A percentile compares a stretch with the other conserved stretches of the same genome.
Evolutionary conservation across 2,888 invertebrate genomes (phyloP).

Genomic region (Trichopria drosophilae): DNA sequence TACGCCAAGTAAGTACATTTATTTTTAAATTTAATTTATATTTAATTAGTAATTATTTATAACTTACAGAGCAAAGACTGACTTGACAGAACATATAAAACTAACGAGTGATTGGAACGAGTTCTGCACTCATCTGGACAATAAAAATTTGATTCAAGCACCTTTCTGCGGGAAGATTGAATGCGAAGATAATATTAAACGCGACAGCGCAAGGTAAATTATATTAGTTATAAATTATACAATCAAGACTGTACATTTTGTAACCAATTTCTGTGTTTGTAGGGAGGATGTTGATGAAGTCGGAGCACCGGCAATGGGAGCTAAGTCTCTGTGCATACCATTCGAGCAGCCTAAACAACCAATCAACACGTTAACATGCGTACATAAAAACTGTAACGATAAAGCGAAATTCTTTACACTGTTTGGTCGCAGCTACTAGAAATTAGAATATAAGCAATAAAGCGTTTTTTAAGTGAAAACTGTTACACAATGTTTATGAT

Average conservation of each 20-base stretch:
- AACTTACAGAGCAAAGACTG: conserved; percentile 71
- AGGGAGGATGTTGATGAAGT: conserved; percentile 70
- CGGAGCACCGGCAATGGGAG: conserved; percentile 95
- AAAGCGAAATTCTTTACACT: conserved; percentile 84
- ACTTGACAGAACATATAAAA: conserved; percentile 75
- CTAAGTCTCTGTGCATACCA: conserved; percentile 97
- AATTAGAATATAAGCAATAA: too few species aligned
- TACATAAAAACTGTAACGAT: conserved; percentile 81
- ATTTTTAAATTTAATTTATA: not conserved
- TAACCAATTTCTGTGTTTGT: too few species aligned
- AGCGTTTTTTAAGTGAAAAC: too few species aligned
- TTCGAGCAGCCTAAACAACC: conserved; percentile 76
- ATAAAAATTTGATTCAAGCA: conserved; percentile 86
- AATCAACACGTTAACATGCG: conserved; percentile 71
- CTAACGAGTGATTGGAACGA: conserved; percentile 77
- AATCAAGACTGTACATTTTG: not conserved
- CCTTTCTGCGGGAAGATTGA: conserved; percentile 90
- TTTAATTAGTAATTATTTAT: conserved; percentile 14
- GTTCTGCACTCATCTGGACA: conserved; percentile 79
- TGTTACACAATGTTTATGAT: too few species aligned
- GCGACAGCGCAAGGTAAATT: conserved; percentile 83
- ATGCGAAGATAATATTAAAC: conserved; percentile 96
- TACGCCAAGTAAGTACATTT: conserved; percentile 68
- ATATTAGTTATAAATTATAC: conserved; percentile 23
- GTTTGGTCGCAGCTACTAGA: conserved; percentile 94